Evolutionary conservation across 2,888 invertebrate species (phyloP).

Genomic region (Adelognathus sp.): DNA sequence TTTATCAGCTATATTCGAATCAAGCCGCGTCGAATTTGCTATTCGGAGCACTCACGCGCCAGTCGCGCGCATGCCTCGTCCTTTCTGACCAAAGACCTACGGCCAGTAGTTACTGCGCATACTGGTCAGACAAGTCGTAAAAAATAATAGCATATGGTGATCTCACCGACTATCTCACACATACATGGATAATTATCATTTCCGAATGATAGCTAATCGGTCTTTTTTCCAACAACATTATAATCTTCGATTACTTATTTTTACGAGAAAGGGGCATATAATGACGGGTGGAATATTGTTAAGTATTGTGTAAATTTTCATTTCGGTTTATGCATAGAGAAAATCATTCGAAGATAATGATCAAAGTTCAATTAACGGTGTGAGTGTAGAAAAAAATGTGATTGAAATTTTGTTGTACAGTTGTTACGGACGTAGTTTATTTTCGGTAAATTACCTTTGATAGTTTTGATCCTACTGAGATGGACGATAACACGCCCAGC

Average conservation of each 20-base stretch:
- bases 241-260: background rate
- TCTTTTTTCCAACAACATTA: background rate
- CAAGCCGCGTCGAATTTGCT: background rate
- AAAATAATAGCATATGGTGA: background rate
- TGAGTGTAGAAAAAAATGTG: background rate
- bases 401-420: background rate
- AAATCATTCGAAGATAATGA: background rate
- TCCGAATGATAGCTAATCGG: background rate
- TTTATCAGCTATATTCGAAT: too few relatives aligned
- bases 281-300: background rate
- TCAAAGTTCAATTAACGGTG: too few relatives aligned
- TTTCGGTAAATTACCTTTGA: slow-evolving; percentile 15
- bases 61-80: background rate
- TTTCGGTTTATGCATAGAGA: background rate
- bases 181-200: background rate
- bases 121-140: background rate
- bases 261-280: background rate
- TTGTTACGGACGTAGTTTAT: background rate
- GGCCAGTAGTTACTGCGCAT: background rate
- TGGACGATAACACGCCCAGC: slow-evolving; percentile 82
- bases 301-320: background rate
- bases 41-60: background rate
- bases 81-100: background rate
- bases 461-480: slow-evolving; percentile 19
- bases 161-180: background rate